phyloP scores from a whole-genome alignment of 2,113 vertebrate genomes.

The Oreocharis arfaki region DNA sequence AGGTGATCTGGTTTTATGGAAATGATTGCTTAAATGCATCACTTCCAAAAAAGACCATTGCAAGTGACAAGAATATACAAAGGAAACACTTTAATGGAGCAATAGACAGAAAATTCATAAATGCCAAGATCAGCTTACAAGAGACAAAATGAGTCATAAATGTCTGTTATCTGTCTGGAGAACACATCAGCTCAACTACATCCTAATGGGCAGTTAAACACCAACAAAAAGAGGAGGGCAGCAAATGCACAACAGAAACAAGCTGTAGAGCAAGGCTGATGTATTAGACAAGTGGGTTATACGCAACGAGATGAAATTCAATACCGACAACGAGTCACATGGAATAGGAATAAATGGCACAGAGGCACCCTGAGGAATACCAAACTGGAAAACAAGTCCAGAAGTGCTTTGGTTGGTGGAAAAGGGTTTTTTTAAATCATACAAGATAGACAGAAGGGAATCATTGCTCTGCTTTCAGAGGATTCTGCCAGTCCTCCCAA shows the following conservation, averaged over 20 bases:
- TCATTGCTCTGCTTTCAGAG: not conserved
- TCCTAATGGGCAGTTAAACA: not conserved
- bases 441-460: not conserved
- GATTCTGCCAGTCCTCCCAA: not conserved
- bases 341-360: not conserved
- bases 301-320: not conserved
- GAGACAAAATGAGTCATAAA: not conserved
- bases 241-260: not conserved
- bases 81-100: not conserved
- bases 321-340: slow-evolving; percentile 18
- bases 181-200: not conserved
- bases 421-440: not conserved
- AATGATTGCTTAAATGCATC: not conserved
- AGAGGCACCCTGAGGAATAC: not conserved
- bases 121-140: not conserved
- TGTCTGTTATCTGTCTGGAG: not conserved
- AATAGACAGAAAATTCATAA: not conserved
- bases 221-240: not conserved
- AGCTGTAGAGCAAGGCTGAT: not conserved
- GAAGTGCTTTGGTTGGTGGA: not conserved
- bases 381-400: not conserved
- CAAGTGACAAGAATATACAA: not conserved
- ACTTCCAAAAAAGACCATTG: not conserved
- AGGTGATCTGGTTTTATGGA: not conserved
- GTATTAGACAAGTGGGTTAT: not conserved